Evolutionary conservation across 2,113 vertebrate genomes (phyloP).

Genomic region (Vulpes ferrilata): DNA sequence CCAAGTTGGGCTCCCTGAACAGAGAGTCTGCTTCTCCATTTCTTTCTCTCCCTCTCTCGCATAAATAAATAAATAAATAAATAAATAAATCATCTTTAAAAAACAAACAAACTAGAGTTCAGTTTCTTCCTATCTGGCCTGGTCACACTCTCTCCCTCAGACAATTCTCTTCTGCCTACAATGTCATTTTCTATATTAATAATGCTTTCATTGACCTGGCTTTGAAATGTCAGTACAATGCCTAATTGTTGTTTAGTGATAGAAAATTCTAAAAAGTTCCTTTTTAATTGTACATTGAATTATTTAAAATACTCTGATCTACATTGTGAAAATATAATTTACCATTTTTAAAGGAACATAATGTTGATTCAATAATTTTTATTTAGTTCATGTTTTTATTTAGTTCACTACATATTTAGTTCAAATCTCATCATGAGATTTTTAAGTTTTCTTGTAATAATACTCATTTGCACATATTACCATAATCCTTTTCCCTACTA

Average conservation of each 20-base stretch:
- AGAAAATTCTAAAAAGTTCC: background rate
- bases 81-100: background rate
- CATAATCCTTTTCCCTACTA: background rate
- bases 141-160: background rate
- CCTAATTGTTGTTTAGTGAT: background rate
- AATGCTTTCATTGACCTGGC: background rate
- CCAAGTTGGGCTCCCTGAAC: background rate
- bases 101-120: background rate
- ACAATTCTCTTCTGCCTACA: background rate
- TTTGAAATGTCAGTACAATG: background rate
- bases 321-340: background rate
- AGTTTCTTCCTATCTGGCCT: background rate
- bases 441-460: background rate
- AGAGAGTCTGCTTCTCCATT: background rate
- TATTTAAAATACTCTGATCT: background rate
- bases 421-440: background rate
- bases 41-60: background rate
- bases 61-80: background rate
- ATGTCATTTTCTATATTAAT: no score
- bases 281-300: background rate
- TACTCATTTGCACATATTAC: background rate
- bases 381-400: background rate
- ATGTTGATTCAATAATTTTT: background rate
- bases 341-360: background rate
- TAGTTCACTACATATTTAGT: background rate